Evolutionary conservation across 2,888 invertebrate genomes (phyloP).

Genomic region (Acronicta psi): DNA sequence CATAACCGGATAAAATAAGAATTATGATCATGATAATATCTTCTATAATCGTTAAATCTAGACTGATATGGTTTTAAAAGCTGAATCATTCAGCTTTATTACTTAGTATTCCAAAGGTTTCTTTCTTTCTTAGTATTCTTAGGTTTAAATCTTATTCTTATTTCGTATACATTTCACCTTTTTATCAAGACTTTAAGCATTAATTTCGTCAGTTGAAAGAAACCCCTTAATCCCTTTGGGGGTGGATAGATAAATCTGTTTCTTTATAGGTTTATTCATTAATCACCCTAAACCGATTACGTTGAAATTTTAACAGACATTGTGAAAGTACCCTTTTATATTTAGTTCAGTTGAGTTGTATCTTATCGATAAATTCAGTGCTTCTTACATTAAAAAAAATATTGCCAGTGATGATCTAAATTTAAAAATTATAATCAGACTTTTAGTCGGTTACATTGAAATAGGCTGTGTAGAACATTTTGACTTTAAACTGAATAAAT

Average conservation of each 20-base stretch:
- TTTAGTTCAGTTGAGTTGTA: conserved; percentile 22
- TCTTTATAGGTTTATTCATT: conserved; percentile 70
- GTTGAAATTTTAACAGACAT: conserved; percentile 63
- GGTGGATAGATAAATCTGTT: conserved; percentile 67
- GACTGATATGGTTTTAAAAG: too few relatives aligned
- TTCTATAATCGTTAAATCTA: too few relatives aligned
- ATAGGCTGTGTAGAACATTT: background rate
- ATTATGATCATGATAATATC: too few relatives aligned
- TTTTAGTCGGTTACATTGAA: too few relatives aligned
- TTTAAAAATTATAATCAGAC: too few relatives aligned
- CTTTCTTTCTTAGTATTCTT: too few relatives aligned
- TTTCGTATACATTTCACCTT: conserved; percentile 39
- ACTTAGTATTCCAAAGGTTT: too few relatives aligned
- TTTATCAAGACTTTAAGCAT: conserved; percentile 60
- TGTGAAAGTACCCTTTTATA: conserved; percentile 47
- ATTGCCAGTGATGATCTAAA: too few relatives aligned
- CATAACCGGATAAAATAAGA: too few relatives aligned
- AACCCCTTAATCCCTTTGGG: conserved; percentile 63
- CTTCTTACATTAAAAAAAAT: background rate
- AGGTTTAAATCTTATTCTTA: conserved; percentile 30
- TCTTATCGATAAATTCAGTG: background rate
- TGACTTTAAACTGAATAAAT: background rate
- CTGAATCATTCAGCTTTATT: too few relatives aligned
- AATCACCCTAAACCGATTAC: conserved; percentile 70
- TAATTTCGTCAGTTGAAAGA: conserved; percentile 61